Evolutionary conservation across 2,888 invertebrate genomes (phyloP), one percentile per base, ranked within the genome.

Genomic region (Thelaira solivaga): DNA sequence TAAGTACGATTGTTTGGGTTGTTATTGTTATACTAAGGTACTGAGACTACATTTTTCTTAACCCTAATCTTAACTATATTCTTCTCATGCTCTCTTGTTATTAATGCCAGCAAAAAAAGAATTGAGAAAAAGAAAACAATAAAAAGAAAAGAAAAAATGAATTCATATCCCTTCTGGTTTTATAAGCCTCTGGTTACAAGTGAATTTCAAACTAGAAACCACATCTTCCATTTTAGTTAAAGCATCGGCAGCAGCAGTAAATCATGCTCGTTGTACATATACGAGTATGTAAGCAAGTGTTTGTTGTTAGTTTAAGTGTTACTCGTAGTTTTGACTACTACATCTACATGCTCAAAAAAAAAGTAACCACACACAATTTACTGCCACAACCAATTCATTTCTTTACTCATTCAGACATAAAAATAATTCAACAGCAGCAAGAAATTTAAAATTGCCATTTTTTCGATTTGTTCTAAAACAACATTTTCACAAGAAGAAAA

Each of bases 371-470:
- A 13, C 41, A 43, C 34, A n/a, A n/a, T n/a, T 26, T 22, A 55
- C n/a, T 2, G n/a, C n/a, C n/a, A n/a, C n/a, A n/a, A n/a, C n/a
- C n/a, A n/a, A n/a, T 22, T 13, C 29, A 43, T 36, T 5, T 26
- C 43, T 18, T 13, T 34, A 62, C 29, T 34, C 24, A 71, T 16
- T 10, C 18, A 53, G 6, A 5, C 45, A 57, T 72, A 57, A 64
- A 53, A 59, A 65, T 64, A 69, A 74, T 68, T 78, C 69, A 45
- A 69, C 64, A 74, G 68, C 69, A 64, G 49, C 59, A 68, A 73
- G 62, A 68, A 77, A 68, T 59, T 39, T 69, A 57, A 59, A 68
- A 39, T 61, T 62, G n/a, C n/a, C n/a, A n/a, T 57, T 57, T 11
- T 29, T 49, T 62, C 68, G n/a, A 18, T 62, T 61, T 71, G 6